These are phyloP conservation scores for Gandaritis pyraliata DNA, from an alignment of 2,888 invertebrate species.

Conservation along the genomic window DNA sequence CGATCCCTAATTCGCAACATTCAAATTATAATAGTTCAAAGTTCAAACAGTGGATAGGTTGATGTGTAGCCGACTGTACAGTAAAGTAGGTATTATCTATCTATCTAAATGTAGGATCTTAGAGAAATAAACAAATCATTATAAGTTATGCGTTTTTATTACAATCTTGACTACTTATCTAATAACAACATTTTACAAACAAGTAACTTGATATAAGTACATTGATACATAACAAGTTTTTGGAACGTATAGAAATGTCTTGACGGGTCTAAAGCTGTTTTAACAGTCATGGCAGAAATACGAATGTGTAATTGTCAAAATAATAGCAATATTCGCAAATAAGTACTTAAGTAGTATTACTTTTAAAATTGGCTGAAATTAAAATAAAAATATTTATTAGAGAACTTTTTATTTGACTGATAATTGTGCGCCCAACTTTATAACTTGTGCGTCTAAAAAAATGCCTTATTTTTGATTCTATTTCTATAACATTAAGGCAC, in stretches of 20 bases:
- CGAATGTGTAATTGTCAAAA: background rate
- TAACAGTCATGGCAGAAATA: background rate
- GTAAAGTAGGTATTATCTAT: no score
- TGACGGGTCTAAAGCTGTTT: background rate
- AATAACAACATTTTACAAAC: constrained; percentile 20
- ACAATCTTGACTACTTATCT: constrained; percentile 24
- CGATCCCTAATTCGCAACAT: no score
- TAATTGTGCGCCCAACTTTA: background rate
- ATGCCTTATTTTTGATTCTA: constrained; percentile 9
- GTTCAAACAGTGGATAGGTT: no score
- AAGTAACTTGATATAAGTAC: constrained; percentile 2
- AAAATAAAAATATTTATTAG: no score
- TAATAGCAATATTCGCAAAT: no score
- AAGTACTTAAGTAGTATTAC: background rate
- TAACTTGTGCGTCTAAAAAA: constrained; percentile 5
- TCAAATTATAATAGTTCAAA: no score
- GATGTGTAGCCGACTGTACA: no score
- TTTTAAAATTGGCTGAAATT: no score
- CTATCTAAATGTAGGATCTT: background rate
- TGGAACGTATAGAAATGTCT: constrained; percentile 25
- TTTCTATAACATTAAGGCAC: constrained; percentile 30
- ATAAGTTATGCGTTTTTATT: constrained; percentile 19
- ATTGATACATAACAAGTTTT: constrained; percentile 1
- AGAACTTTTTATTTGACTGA: no score
- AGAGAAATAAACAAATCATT: constrained; percentile 2